Percentiles rank a stretch among this genome's conserved stretches.
phyloP scores from a whole-genome alignment of 2,797 vertebrate species.

The Cyclopterus lumpus region DNA sequence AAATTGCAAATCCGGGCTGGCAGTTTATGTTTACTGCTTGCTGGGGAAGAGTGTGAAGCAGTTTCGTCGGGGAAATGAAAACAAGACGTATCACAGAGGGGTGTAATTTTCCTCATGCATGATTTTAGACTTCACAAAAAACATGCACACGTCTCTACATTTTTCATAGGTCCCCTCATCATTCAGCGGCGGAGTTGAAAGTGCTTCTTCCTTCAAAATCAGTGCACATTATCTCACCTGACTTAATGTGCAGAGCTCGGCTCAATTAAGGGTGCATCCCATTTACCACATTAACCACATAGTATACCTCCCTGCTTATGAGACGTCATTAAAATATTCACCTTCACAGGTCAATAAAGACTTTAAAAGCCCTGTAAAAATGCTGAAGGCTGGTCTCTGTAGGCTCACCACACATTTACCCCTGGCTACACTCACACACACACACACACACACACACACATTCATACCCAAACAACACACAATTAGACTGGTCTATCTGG shows the following conservation, averaged over 20 bases:
- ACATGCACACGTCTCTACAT: slow-evolving; percentile 8
- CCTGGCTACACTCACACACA: slow-evolving; percentile 12
- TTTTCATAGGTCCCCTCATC: slow-evolving; percentile 4
- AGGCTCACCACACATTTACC: slow-evolving; percentile 26
- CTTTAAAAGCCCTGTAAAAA: slow-evolving; percentile 47
- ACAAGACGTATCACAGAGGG: slow-evolving; percentile 43
- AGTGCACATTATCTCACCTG: slow-evolving; percentile 51
- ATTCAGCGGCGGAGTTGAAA: slow-evolving; percentile 27
- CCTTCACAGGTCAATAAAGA: slow-evolving; percentile 81
- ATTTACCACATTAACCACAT: slow-evolving; percentile 74
- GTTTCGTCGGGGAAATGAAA: slow-evolving; percentile 50
- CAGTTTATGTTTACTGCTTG: slow-evolving; percentile 63
- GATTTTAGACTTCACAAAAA: slow-evolving; percentile 38
- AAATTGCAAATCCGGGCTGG: slow-evolving; percentile 63
- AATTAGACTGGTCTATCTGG: slow-evolving; percentile 49
- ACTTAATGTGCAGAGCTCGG: slow-evolving; percentile 68
- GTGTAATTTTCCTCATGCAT: slow-evolving; percentile 47
- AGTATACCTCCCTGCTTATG: slow-evolving; percentile 65
- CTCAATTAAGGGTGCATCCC: slow-evolving; percentile 75
- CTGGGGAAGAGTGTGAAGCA: slow-evolving; percentile 40
- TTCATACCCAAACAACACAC: slow-evolving; percentile 25
- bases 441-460: slow-evolving; percentile 13
- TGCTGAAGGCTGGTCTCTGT: slow-evolving; percentile 41
- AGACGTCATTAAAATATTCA: slow-evolving; percentile 77
- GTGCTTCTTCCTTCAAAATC: slow-evolving; percentile 46